Percentiles rank a stretch among this genome's conserved stretches.
Evolutionary conservation across 2,797 vertebrate species (phyloP).

Genomic region (Mormyrops boulengeri): DNA sequence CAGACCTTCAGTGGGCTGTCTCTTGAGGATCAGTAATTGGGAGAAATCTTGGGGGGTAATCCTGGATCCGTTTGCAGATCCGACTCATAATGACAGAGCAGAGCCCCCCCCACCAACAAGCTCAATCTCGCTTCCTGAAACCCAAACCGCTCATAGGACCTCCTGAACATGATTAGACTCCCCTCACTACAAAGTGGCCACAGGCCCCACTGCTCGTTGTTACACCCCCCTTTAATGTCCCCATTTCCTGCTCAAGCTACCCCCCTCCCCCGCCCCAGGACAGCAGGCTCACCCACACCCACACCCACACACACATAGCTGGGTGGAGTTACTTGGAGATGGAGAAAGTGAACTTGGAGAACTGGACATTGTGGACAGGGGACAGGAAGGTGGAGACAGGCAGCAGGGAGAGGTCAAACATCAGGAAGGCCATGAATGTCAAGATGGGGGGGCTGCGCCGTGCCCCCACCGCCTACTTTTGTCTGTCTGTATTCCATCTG

Average conservation of each 20-base stretch:
- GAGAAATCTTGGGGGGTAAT: background rate
- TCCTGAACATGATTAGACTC: constrained; percentile 7
- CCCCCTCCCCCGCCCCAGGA: background rate
- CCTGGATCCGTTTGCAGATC: background rate
- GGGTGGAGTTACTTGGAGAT: background rate
- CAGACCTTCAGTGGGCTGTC: background rate
- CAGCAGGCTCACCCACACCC: background rate
- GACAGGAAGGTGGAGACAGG: constrained; percentile 35
- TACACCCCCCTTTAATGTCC: background rate
- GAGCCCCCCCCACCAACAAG: background rate
- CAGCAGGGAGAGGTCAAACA: constrained; percentile 34
- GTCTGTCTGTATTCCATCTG: constrained; percentile 40
- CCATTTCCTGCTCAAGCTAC: background rate
- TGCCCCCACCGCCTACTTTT: constrained; percentile 32
- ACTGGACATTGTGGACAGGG: background rate
- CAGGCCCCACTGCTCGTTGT: background rate
- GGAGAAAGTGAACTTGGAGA: background rate
- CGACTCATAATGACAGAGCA: background rate
- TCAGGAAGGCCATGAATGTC: constrained; percentile 47
- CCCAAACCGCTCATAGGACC: background rate
- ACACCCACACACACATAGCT: background rate
- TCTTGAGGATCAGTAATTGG: background rate
- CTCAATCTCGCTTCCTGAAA: background rate
- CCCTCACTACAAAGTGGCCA: background rate
- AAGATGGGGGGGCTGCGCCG: constrained; percentile 54